These are phyloP conservation scores for Argyresthia goedartella DNA, from an alignment of 2,888 invertebrate species.

Conservation along the genomic window DNA sequence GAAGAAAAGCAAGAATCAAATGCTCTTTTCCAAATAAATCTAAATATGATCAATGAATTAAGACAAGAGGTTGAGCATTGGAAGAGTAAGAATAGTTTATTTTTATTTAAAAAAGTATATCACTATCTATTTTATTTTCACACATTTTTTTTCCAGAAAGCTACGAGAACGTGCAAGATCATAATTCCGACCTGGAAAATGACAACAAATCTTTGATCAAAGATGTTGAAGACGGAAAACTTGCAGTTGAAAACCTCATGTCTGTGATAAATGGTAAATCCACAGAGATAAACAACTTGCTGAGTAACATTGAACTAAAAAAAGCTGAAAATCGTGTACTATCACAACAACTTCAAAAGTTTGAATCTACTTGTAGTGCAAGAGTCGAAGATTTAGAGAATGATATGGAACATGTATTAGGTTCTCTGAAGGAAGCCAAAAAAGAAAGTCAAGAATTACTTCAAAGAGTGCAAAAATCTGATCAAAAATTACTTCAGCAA, in stretches of 20 bases:
- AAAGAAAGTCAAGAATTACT: constrained; percentile 43
- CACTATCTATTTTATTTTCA: not conserved
- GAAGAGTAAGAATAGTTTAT: constrained; percentile 32
- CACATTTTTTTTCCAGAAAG: constrained; percentile 26
- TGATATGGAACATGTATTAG: constrained; percentile 20
- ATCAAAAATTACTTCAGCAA: constrained; percentile 22
- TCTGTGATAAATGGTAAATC: constrained; percentile 24
- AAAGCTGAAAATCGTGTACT: constrained; percentile 29
- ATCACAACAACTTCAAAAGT: too few relatives aligned
- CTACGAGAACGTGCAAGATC: constrained; percentile 35
- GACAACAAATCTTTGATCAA: constrained; percentile 5
- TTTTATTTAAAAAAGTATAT: not conserved
- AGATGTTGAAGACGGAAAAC: too few relatives aligned
- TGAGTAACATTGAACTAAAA: constrained; percentile 29
- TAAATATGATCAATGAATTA: constrained; percentile 39
- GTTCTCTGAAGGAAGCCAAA: constrained; percentile 29
- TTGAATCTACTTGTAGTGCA: too few relatives aligned
- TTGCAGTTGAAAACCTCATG: too few relatives aligned
- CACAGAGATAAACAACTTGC: constrained; percentile 32
- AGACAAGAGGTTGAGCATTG: constrained; percentile 44
- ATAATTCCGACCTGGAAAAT: constrained; percentile 39
- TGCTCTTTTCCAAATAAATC: constrained; percentile 36
- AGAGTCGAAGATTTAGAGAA: constrained; percentile 24
- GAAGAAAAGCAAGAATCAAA: constrained; percentile 46
- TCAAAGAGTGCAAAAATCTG: constrained; percentile 31